Conservation (phyloP, 2,113 vertebrate species). For the Fulica atra region DNA sequence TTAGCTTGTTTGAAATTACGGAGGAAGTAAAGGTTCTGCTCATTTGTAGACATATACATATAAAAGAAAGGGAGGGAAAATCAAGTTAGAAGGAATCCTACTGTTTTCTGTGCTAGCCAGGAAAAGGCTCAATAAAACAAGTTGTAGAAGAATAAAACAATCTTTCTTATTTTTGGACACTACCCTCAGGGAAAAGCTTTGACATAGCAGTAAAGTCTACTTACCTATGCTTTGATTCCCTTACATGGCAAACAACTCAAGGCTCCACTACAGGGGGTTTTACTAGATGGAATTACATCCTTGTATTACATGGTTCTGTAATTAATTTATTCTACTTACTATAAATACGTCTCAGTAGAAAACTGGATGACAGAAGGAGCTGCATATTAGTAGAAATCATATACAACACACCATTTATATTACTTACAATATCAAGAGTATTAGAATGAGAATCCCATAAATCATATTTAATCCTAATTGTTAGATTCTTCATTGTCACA, state of each 20-base stretch:
- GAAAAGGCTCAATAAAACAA: conserved; percentile 15
- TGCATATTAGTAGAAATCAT: conserved; percentile 38
- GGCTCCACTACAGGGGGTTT: conserved; percentile 35
- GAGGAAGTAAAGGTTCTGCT: not conserved
- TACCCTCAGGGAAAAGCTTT: not conserved
- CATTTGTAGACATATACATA: not conserved
- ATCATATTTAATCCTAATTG: not conserved
- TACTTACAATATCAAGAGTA: not conserved
- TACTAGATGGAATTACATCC: conserved; percentile 52
- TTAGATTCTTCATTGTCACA: not conserved
- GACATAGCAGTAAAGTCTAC: not conserved
- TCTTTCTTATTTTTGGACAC: conserved; percentile 28
- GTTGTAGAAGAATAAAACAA: not conserved
- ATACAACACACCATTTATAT: not conserved
- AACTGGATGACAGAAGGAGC: conserved; percentile 32
- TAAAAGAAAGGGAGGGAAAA: not conserved
- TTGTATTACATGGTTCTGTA: conserved; percentile 44
- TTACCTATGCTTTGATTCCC: conserved; percentile 43
- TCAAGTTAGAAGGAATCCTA: not conserved
- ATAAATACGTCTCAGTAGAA: conserved; percentile 60
- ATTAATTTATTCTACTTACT: conserved; percentile 58
- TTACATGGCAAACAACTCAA: conserved; percentile 44
- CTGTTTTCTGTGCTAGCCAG: not conserved
- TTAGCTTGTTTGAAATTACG: not conserved
- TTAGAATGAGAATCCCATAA: conserved; percentile 10